A percentile compares a stretch with the other conserved stretches of the same genome.
Conservation (phyloP, 2,888 invertebrate species). For the Drosophila prostipennis region DNA sequence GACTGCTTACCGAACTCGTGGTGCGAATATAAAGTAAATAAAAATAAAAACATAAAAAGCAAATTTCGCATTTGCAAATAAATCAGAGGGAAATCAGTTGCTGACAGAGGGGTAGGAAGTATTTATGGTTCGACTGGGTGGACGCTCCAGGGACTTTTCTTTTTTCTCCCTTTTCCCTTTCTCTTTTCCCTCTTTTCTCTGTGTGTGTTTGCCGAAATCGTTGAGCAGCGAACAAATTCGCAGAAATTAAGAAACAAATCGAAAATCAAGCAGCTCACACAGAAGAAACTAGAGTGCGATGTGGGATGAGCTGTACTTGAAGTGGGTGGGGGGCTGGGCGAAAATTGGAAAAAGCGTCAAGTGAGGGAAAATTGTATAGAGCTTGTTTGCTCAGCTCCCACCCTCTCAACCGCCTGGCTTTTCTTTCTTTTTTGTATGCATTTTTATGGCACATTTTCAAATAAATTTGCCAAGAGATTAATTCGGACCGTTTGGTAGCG, state of each 20-base stretch:
- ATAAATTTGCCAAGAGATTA: constrained; percentile 79
- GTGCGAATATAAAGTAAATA: constrained; percentile 79
- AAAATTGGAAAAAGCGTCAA: constrained; percentile 39
- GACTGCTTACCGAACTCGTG: constrained; percentile 60
- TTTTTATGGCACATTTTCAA: constrained; percentile 79
- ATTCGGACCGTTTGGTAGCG: constrained; percentile 79
- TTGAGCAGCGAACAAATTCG: constrained; percentile 75
- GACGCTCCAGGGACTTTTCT: constrained; percentile 34
- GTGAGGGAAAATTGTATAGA: constrained; percentile 61
- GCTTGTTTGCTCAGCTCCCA: constrained; percentile 69
- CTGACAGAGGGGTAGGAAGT: constrained; percentile 76
- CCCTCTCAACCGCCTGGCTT: constrained; percentile 8
- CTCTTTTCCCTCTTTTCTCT: not conserved
- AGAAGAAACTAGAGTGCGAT: constrained; percentile 23
- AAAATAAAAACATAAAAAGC: constrained; percentile 78
- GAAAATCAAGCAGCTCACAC: constrained; percentile 71
- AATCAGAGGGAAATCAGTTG: constrained; percentile 80
- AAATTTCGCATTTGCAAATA: constrained; percentile 80
- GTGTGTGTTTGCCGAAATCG: constrained; percentile 54
- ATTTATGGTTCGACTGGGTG: constrained; percentile 71
- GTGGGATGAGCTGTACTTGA: not conserved
- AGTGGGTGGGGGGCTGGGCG: not conserved
- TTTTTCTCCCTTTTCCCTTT: no score
- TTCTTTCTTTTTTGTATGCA: constrained; percentile 59
- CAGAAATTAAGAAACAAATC: constrained; percentile 79